Conservation (phyloP, 64 coral and sea anemone species). For the Montipora capricornis region DNA sequence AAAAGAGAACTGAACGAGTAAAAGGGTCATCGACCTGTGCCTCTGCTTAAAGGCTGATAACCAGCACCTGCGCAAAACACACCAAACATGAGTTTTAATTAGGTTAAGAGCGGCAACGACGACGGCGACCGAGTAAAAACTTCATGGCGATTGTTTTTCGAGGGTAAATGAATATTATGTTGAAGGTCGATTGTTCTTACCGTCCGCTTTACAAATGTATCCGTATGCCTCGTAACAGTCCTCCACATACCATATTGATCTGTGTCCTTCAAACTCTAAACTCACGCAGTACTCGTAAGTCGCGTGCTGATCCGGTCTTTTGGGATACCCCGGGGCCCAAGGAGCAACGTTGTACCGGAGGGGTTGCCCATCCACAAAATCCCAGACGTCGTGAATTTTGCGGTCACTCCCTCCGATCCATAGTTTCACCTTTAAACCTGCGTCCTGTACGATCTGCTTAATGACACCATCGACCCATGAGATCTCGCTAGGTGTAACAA, state of each 20-base stretch:
- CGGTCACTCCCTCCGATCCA: slow-evolving; percentile 77
- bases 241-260: slow-evolving; percentile 78
- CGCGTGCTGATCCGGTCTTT: slow-evolving; percentile 60
- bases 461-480: slow-evolving; percentile 40
- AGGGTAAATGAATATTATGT: too few species aligned
- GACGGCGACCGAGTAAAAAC: too few species aligned
- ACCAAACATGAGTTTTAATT: too few species aligned
- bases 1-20: neutral
- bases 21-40: neutral
- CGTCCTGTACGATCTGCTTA: neutral
- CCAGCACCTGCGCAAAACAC: too few species aligned
- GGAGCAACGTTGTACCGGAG: slow-evolving; percentile 71
- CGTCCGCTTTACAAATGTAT: slow-evolving; percentile 82
- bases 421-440: neutral
- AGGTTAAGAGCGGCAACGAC: too few species aligned
- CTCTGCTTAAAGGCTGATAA: too few species aligned
- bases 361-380: slow-evolving; percentile 77
- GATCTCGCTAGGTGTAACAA: slow-evolving; percentile 58
- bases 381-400: slow-evolving; percentile 66
- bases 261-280: slow-evolving; percentile 52
- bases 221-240: slow-evolving; percentile 77
- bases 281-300: slow-evolving; percentile 66
- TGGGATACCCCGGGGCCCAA: slow-evolving; percentile 82
- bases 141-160: too few species aligned
- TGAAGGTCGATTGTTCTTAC: slow-evolving; percentile 25